Conservation (phyloP, 2,797 vertebrate species). For the Phoeniculus purpureus region DNA sequence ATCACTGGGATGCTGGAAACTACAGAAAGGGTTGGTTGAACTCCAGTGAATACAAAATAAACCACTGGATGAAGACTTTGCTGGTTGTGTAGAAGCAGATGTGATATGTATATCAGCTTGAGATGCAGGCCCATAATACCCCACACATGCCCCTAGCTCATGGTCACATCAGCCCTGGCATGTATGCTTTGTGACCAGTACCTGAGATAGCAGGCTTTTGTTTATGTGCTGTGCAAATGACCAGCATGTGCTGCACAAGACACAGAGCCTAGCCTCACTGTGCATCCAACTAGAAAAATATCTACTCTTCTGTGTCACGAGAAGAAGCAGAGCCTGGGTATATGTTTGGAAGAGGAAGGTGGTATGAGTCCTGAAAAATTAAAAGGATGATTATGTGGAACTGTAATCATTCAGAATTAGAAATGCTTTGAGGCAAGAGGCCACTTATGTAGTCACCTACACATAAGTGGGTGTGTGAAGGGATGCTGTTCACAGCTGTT, state of each 20-base stretch:
- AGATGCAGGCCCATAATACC: background rate
- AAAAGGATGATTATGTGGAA: background rate
- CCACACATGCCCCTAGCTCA: too few species aligned
- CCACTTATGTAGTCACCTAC: background rate
- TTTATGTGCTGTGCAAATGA: background rate
- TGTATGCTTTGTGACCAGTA: background rate
- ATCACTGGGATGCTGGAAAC: background rate
- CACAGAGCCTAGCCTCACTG: background rate
- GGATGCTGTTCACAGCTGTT: background rate
- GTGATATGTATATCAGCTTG: background rate
- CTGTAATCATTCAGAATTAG: background rate
- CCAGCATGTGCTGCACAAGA: rapidly evolving
- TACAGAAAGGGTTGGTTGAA: background rate
- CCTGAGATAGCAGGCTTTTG: background rate
- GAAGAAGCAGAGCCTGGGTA: background rate
- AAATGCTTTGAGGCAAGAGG: background rate
- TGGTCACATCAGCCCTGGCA: background rate
- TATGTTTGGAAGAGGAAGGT: background rate
- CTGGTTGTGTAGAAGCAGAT: background rate
- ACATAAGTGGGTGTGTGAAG: background rate
- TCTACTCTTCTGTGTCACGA: background rate
- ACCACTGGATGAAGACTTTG: background rate
- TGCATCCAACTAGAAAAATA: background rate
- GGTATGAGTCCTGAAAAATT: background rate
- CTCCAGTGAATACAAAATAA: background rate